These are phyloP conservation scores for Anhinga anhinga DNA, from an alignment of 2,113 vertebrate genomes.

Conservation along the genomic window DNA sequence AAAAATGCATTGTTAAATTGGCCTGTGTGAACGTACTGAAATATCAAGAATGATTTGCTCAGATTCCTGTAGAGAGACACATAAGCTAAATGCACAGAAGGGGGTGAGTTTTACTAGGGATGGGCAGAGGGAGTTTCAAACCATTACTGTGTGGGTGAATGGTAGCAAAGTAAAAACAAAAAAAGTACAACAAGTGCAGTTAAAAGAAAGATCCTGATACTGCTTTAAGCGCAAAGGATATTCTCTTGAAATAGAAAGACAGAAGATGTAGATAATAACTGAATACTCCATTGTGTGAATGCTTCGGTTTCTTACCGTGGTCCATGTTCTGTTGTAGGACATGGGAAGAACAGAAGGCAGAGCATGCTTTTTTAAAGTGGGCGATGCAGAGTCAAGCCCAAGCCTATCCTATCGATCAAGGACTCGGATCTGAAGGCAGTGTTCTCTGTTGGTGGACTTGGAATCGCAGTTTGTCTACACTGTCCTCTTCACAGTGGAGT, in stretches of 20 bases:
- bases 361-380: constrained; percentile 96
- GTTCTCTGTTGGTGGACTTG: constrained; percentile 80
- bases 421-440: constrained; percentile 76
- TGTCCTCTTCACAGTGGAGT: constrained; percentile 83
- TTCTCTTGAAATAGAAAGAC: not conserved
- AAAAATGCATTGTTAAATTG: not conserved
- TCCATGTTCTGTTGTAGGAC: constrained; percentile 80
- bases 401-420: constrained; percentile 61
- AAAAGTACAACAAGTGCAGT: not conserved
- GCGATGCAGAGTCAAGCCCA: constrained; percentile 64
- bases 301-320: constrained; percentile 52
- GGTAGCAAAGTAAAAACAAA: not conserved
- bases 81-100: not conserved
- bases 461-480: constrained; percentile 78
- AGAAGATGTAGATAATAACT: not conserved
- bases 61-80: not conserved
- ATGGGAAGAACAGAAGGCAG: constrained; percentile 98
- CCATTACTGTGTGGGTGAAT: not conserved
- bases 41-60: not conserved
- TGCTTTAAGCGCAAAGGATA: not conserved
- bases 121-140: not conserved
- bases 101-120: not conserved
- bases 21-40: not conserved
- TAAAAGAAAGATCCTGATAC: not conserved
- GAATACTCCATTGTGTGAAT: not conserved